Conservation (phyloP, 2,113 vertebrate species). For the Aplodontia rufa region DNA sequence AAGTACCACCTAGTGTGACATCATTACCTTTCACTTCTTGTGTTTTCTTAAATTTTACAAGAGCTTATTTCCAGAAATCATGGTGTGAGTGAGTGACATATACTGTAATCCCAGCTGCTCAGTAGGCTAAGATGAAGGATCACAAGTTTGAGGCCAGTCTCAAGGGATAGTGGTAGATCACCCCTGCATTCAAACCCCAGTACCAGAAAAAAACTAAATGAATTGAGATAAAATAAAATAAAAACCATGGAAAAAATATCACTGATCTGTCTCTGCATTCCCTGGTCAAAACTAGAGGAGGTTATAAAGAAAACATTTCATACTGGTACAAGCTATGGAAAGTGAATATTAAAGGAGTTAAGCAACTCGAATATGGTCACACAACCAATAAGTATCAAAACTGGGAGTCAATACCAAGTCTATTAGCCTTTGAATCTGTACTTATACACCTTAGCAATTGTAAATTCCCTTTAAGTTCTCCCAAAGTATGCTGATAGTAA, state of each 20-base stretch:
- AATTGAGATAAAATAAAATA: no score
- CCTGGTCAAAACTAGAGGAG: slow-evolving; percentile 9
- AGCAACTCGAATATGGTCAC: not conserved
- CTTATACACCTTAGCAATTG: not conserved
- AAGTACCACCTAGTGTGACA: not conserved
- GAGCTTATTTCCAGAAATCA: not conserved
- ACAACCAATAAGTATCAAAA: not conserved
- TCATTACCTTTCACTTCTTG: not conserved
- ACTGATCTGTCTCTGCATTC: not conserved
- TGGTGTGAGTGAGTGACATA: no score
- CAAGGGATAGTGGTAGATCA: no score
- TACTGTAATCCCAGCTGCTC: no score
- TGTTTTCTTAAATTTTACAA: slow-evolving; percentile 26
- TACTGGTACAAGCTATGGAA: not conserved
- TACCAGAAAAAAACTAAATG: no score
- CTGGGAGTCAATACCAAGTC: not conserved
- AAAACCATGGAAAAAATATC: not conserved
- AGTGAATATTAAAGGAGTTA: not conserved
- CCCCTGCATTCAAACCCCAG: no score
- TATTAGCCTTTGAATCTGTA: not conserved
- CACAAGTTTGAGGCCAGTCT: no score
- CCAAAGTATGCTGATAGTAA: not conserved
- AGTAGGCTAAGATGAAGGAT: no score
- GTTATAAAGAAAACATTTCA: not conserved
- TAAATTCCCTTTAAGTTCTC: not conserved